Percentiles rank a stretch among this genome's conserved stretches.
Conservation (phyloP, 1,140 invertebrate species). For the Drosophila gunungcola region DNA sequence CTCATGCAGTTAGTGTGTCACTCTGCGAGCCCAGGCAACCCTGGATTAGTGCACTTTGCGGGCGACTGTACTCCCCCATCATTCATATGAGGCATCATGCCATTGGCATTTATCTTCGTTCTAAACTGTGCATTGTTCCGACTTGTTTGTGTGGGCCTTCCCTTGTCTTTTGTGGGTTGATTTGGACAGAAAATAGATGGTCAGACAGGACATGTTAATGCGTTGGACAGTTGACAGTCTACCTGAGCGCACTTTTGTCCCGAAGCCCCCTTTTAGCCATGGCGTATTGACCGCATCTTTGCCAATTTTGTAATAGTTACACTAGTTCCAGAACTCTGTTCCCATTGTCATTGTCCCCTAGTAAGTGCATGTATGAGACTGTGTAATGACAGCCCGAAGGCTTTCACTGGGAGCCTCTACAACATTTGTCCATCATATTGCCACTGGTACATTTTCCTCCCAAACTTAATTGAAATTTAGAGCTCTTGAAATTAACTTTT, state of each 20-base stretch:
- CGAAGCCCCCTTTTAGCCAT: neutral
- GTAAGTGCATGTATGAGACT: neutral
- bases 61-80: slow-evolving; percentile 50
- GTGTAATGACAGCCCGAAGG: neutral
- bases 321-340: neutral
- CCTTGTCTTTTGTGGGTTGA: slow-evolving; percentile 19
- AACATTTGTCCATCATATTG: slow-evolving; percentile 10
- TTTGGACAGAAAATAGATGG: slow-evolving; percentile 15
- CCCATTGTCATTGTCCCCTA: slow-evolving; percentile 3
- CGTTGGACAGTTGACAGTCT: slow-evolving; percentile 17
- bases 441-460: neutral
- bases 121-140: slow-evolving; percentile 30
- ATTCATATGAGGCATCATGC: slow-evolving; percentile 54
- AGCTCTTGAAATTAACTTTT: slow-evolving; percentile 52
- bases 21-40: slow-evolving; percentile 29
- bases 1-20: slow-evolving; percentile 75
- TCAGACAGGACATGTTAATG: slow-evolving; percentile 20
- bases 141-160: slow-evolving; percentile 16
- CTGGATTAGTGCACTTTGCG: slow-evolving; percentile 32
- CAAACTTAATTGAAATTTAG: slow-evolving; percentile 51
- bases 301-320: slow-evolving; percentile 10
- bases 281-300: slow-evolving; percentile 23
- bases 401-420: neutral
- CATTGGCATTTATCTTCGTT: slow-evolving; percentile 74
- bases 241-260: neutral